A percentile compares a stretch with the other conserved stretches of the same genome.
phyloP scores from a whole-genome alignment of 2,888 invertebrate genomes.

The Ochlodes sylvanus region DNA sequence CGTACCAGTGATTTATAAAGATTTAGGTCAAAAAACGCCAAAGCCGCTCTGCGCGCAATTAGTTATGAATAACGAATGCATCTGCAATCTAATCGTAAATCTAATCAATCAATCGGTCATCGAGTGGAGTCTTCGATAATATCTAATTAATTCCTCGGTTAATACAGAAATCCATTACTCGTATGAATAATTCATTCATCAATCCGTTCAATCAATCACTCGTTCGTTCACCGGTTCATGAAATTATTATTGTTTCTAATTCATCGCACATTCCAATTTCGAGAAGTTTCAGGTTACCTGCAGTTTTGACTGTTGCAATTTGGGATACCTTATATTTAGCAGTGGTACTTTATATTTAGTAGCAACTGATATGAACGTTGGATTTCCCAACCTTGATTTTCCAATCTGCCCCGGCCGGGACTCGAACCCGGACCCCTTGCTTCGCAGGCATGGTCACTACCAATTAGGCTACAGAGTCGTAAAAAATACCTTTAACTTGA shows the following conservation, averaged over 20 bases:
- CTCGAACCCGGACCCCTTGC: too few relatives aligned
- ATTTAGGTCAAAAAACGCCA: background rate
- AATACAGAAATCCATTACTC: slow-evolving; percentile 26
- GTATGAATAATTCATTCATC: slow-evolving; percentile 35
- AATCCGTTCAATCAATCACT: slow-evolving; percentile 34
- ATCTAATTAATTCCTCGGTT: slow-evolving; percentile 22
- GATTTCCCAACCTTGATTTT: too few relatives aligned
- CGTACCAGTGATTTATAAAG: background rate
- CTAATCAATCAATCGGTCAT: slow-evolving; percentile 14
- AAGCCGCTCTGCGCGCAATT: background rate
- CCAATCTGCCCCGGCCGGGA: too few relatives aligned
- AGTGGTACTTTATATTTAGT: too few relatives aligned
- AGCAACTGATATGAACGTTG: too few relatives aligned
- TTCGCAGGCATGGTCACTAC: too few relatives aligned
- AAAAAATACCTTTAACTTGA: too few relatives aligned
- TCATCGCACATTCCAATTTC: slow-evolving; percentile 34
- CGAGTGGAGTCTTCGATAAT: slow-evolving; percentile 17
- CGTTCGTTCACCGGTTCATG: slow-evolving; percentile 33
- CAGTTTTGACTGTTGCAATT: background rate
- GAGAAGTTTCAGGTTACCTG: slow-evolving; percentile 6
- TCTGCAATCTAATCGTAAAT: slow-evolving; percentile 7
- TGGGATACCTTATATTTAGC: background rate
- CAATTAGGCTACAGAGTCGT: too few relatives aligned
- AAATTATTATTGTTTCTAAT: slow-evolving; percentile 37
- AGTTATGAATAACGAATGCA: slow-evolving; percentile 1